Base-by-base conservation (phyloP, 2,888 invertebrate species). In the Cryptus armator region DNA sequence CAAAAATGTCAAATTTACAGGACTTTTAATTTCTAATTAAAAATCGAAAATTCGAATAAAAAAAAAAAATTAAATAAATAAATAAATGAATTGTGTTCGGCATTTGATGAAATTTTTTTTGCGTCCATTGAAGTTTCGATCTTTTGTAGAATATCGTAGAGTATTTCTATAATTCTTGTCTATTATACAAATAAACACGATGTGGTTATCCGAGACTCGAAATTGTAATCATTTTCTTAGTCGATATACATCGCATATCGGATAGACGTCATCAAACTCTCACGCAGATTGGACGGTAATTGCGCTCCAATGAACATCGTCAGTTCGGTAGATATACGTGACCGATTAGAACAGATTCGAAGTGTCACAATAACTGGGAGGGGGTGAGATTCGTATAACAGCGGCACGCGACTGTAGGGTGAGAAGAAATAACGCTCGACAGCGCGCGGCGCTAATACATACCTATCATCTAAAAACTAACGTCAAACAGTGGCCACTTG, bases 201-300 rank as follows among this genome's bases (percentile, higher is more conserved):
- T 37, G 7, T 9, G 37, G 37, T 9, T 5, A 37, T 37, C 1
- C 37, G 9, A 37, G 37, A 37, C 37, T 6, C 37, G 37, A 37
- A 37, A 9, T 37, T 37, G 6, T 9, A 37, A 9, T 37, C 37
- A 7, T 1, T 37, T 9, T 37, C 9, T 37, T 37, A 9, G 37
- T 9, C 5, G 53, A 19, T 16, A 59, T 24, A 29, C 19, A 59
- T 59, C 6, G 4, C 4, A 29, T 12, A 29, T 72, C 16, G 68
- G 44, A 48, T 10, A 5, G 53, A 24, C 12, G n/a, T 7, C 37
- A 44, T 44, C 46, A 6, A 32, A 81, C 86, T 92, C 92, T 89
- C 92, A 92, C 92, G 92, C 91, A 90, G 92, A 91, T 92, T 90
- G 90, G 77, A 83, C 84, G 77, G 89, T 92, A 92, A 92, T 91